Conservation (phyloP, 23 tunicate species). For the Trididemnum nubilum region DNA sequence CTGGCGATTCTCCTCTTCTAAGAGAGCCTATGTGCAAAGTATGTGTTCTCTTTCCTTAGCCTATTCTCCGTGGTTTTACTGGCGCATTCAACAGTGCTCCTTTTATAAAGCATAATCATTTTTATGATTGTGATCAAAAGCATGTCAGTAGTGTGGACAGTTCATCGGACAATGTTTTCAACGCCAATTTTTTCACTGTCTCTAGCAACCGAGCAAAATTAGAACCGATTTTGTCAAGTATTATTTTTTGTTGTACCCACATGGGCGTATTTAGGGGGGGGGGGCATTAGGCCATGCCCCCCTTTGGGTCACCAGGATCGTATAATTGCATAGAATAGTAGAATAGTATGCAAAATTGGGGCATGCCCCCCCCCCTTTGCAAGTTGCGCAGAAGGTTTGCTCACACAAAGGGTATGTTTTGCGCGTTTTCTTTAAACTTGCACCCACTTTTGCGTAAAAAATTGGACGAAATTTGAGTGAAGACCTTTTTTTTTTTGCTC, state of each 20-base stretch:
- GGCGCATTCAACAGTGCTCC: slow-evolving; percentile 3
- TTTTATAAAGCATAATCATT: neutral
- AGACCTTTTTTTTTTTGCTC: too few species aligned
- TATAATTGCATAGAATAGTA: neutral
- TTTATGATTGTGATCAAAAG: neutral
- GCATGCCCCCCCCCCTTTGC: too few species aligned
- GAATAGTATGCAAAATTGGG: neutral
- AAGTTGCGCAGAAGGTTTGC: too few species aligned
- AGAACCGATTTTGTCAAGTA: neutral
- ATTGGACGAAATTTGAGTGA: too few species aligned
- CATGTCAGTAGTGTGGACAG: neutral
- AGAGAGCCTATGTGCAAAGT: neutral
- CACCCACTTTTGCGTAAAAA: too few species aligned
- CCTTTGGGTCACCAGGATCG: too few species aligned
- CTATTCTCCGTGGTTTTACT: neutral
- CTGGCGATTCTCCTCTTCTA: neutral
- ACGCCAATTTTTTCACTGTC: neutral
- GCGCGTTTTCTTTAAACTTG: too few species aligned
- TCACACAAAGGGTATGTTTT: too few species aligned
- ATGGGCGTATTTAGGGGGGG: too few species aligned
- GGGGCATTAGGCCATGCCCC: too few species aligned
- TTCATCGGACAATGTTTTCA: neutral
- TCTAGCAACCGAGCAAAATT: neutral
- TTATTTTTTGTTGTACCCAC: too few species aligned
- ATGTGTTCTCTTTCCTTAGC: neutral